Base-by-base conservation (phyloP, 2,888 invertebrate species). In the Sphaerolaimus hirsutus region DNA sequence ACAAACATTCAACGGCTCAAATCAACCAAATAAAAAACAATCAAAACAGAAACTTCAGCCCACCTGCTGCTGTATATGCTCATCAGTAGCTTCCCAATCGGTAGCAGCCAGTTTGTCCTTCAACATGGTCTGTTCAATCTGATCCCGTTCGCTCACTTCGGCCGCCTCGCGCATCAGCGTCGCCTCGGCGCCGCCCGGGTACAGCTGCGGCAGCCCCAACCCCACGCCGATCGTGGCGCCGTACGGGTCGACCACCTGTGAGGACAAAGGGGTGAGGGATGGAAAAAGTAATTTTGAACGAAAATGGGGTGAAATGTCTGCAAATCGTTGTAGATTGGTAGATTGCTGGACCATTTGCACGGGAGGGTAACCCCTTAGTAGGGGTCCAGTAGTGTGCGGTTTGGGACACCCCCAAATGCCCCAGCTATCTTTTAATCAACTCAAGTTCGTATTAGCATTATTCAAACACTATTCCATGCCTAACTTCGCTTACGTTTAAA, bases 61-160 rank as follows among this genome's bases (percentile, higher is more conserved):
- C 43, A 81, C 78, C 68, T 81, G 81, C 61, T 82, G 80, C 59
- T 81, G 79, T 47, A 83, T 76, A n/a, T 79, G 79, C 63, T 82
- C 81, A 61, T 81, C 81, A 1, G 83, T 84, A 10, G 82, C 78
- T 64, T 84, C 82, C 80, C 81, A 82, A 65, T 84, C 83, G 5
- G 82, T 81, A 50, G 81, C 81, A 57, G 77, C 74, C 42, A 83
- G 65, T 63, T 84, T 84, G 63, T 84, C 83, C 64, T 83, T 79
- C 55, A 84, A 70, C 82, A 84, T 84, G 1, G 81, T 77, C 76
- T 79, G 52, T 45, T 59, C 58, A 7, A 61, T 53, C 46, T 51
- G 43, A 43, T 54, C 27, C 47, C 38, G 42, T 36, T 49, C 55
- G 29, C 46, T 38, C 29, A 48, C 50, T 10, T 36, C 26, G 43